Evolutionary conservation across 2,888 invertebrate species (phyloP).

Genomic region (Zaprionus bogoriensis): DNA sequence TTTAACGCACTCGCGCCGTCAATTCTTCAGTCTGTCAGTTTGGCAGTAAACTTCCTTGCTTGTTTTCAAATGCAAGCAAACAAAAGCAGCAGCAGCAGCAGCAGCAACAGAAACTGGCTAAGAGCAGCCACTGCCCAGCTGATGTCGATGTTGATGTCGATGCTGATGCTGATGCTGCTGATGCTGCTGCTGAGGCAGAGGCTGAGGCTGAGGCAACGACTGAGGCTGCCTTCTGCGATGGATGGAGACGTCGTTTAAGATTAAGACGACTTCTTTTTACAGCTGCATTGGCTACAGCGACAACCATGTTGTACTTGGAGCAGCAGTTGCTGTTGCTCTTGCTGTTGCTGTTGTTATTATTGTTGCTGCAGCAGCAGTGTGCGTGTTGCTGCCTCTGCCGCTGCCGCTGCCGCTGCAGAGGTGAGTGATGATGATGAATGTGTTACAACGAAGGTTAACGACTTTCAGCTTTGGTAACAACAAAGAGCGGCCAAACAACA

Average conservation of each 20-base stretch:
- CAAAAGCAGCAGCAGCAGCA: slow-evolving; percentile 43
- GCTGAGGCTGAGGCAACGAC: slow-evolving; percentile 5
- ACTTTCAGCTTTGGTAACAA: slow-evolving; percentile 74
- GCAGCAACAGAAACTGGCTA: slow-evolving; percentile 53
- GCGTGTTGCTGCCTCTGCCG: slow-evolving; percentile 34
- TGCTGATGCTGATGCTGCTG: slow-evolving; percentile 17
- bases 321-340: slow-evolving; percentile 33
- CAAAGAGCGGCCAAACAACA: slow-evolving; percentile 22
- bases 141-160: slow-evolving; percentile 37
- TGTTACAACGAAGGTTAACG: slow-evolving; percentile 80
- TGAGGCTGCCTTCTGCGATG: slow-evolving; percentile 63
- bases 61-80: slow-evolving; percentile 70
- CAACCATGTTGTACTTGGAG: slow-evolving; percentile 47
- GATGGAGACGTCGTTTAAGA: slow-evolving; percentile 79
- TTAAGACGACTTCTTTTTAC: slow-evolving; percentile 79
- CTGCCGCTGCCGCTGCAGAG: slow-evolving; percentile 47
- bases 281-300: slow-evolving; percentile 52
- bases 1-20: slow-evolving; percentile 35
- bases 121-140: slow-evolving; percentile 65
- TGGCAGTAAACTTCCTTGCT: slow-evolving; percentile 65
- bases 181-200: slow-evolving; percentile 17
- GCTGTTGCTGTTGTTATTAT: slow-evolving; percentile 33
- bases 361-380: slow-evolving; percentile 40
- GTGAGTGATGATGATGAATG: slow-evolving; percentile 79
- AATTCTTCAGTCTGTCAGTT: slow-evolving; percentile 63